Base-by-base conservation (phyloP, 2,888 invertebrate genomes). In the Thecocarcelia acutangulata region DNA sequence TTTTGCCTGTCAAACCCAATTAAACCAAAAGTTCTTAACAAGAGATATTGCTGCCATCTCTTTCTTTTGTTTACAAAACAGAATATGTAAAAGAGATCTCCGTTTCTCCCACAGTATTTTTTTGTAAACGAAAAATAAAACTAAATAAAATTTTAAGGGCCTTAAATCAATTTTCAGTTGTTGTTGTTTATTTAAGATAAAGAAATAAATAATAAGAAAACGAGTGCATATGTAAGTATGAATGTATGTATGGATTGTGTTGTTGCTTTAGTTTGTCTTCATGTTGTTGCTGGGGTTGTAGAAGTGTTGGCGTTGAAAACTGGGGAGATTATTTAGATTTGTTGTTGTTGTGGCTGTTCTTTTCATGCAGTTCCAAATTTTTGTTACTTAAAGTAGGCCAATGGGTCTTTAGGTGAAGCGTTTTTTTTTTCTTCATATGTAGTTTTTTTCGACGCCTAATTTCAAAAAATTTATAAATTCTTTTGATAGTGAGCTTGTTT, bases 341-440 rank as follows among this genome's bases (percentile, higher is more conserved):
- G 56, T 78, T 54, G 24, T 56, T 64, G 46, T 28, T 70, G 44
- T 59, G 74, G 64, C 59, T 78, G 44, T 59, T 73, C 24, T 77
- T 68, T 61, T 37, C 56, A 56, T 75, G 79, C 79, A 79, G 70
- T 75, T 83, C 79, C 83, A 79, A 81, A 68, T 75, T 21, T 54
- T 33, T 33, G 6, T 33, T 33, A 6, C 9, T 61, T 85, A 87
- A 88, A 88, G 86, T 88, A 88, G 88, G 88, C 85, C 88, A 88
- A 87, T 88, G 87, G 88, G 88, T 88, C 87, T 88, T 85, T 88
- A 87, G 88, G 88, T 87, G 81, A 82, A 82, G 63, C 78, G 74
- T 72, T 56, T 59, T 73, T 74, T 64, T 37, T 59, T 73, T 74
- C 59, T 37, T 58, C 76, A 21, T 64, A 48, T n/a, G 17, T 24